phyloP scores from a whole-genome alignment of 2,113 vertebrate genomes.

The Planiliza haematocheilus region DNA sequence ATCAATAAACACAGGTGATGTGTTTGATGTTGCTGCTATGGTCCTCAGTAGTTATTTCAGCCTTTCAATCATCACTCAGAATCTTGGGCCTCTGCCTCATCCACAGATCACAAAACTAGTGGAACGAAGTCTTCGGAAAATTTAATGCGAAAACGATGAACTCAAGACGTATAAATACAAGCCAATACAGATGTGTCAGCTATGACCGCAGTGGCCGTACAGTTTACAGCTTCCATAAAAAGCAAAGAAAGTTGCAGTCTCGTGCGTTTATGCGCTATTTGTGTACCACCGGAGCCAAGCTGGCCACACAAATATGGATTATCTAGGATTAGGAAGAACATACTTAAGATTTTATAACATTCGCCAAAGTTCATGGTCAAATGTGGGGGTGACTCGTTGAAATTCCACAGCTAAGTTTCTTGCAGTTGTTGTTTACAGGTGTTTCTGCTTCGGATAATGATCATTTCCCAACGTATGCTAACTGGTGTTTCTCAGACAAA shows the following conservation, averaged over 20 bases:
- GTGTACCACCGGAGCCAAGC: slow-evolving; percentile 19
- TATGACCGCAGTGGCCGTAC: slow-evolving; percentile 25
- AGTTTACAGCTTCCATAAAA: slow-evolving; percentile 40
- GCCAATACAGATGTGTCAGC: slow-evolving; percentile 49
- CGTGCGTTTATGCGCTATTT: not conserved
- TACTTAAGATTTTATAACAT: no score
- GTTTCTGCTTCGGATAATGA: slow-evolving; percentile 53
- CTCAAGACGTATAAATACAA: not conserved
- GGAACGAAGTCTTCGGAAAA: slow-evolving; percentile 40
- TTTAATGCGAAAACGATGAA: slow-evolving; percentile 30
- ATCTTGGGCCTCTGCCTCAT: slow-evolving; percentile 9
- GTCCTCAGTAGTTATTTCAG: slow-evolving; percentile 40
- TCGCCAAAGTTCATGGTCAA: not conserved
- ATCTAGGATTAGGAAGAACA: no score
- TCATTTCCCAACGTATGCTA: slow-evolving; percentile 44
- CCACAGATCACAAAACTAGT: slow-evolving; percentile 39
- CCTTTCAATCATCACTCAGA: slow-evolving; percentile 56
- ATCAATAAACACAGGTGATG: not conserved
- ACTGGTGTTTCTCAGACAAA: slow-evolving; percentile 53
- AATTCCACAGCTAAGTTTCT: slow-evolving; percentile 34
- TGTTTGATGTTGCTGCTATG: slow-evolving; percentile 46
- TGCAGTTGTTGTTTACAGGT: slow-evolving; percentile 54
- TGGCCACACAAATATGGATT: not conserved
- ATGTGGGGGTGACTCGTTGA: not conserved
- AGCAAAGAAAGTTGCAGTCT: slow-evolving; percentile 9